phyloP scores from a whole-genome alignment of 2,797 vertebrate genomes.

The Loriculus beryllinus region DNA sequence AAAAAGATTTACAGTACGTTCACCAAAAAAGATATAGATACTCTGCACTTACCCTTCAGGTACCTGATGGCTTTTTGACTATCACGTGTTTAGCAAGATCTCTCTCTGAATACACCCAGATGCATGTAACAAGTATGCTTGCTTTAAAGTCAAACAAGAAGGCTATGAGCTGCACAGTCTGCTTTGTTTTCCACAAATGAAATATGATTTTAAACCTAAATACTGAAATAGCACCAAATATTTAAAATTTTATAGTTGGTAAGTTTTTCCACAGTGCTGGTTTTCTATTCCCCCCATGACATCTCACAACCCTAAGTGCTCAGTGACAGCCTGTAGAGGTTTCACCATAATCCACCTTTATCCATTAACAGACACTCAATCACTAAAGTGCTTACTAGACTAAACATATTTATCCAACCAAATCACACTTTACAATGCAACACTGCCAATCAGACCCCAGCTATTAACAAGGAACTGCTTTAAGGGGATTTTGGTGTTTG shows the following conservation, averaged over 20 bases:
- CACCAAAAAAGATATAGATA: not conserved
- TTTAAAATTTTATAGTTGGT: slow-evolving; percentile 56
- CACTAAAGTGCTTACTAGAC: slow-evolving; percentile 86
- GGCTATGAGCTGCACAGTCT: not conserved
- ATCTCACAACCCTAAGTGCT: slow-evolving; percentile 80
- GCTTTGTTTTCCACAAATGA: slow-evolving; percentile 4
- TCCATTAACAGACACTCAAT: slow-evolving; percentile 87
- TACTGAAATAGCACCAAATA: slow-evolving; percentile 50
- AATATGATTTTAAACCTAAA: slow-evolving; percentile 52
- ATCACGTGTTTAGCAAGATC: not conserved
- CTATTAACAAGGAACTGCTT: slow-evolving; percentile 82
- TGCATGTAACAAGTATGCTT: not conserved
- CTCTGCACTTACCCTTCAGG: not conserved
- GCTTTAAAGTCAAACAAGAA: not conserved
- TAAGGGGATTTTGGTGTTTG: slow-evolving; percentile 83
- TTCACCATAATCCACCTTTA: slow-evolving; percentile 82
- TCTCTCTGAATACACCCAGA: not conserved
- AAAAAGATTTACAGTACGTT: not conserved
- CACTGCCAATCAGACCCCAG: slow-evolving; percentile 82
- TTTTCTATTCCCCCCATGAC: slow-evolving; percentile 67
- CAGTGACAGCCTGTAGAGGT: slow-evolving; percentile 81
- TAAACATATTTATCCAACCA: slow-evolving; percentile 87
- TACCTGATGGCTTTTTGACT: not conserved
- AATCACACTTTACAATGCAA: slow-evolving; percentile 85
- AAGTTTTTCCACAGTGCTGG: slow-evolving; percentile 44